Percentiles rank a stretch among this genome's conserved stretches.
Conservation (phyloP, 2,888 invertebrate species). For the Synanthedon andrenaeformis region DNA sequence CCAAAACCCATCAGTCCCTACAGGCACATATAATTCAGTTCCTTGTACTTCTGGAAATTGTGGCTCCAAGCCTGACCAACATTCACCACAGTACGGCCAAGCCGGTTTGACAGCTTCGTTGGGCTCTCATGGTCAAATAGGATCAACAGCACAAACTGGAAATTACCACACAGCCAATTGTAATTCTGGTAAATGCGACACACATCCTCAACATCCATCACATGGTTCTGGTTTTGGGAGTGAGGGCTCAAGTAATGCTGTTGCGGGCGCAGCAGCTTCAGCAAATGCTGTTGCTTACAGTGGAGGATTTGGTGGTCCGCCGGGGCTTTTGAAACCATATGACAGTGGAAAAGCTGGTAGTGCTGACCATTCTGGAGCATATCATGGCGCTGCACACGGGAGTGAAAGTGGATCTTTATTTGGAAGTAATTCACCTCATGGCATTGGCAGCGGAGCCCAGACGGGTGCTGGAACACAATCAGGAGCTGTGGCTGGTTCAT, state of each 20-base stretch:
- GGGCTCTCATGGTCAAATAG: not conserved
- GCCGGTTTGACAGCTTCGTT: conserved; percentile 2
- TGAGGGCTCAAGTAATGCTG: not conserved
- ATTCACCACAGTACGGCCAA: conserved; percentile 3
- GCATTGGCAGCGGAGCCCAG: conserved; percentile 9
- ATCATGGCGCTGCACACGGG: not conserved
- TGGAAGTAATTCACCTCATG: conserved; percentile 1
- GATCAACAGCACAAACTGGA: not conserved
- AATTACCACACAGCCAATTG: not conserved
- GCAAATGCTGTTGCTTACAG: conserved; percentile 38
- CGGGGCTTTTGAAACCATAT: conserved; percentile 47
- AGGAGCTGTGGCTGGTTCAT: conserved; percentile 23
- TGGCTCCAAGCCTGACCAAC: not conserved
- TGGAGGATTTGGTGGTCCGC: conserved; percentile 58
- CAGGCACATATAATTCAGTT: not conserved
- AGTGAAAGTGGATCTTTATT: not conserved
- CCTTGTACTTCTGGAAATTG: not conserved
- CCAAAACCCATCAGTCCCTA: not conserved
- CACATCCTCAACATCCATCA: not conserved
- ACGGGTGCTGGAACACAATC: conserved; percentile 22
- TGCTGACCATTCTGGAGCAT: not conserved
- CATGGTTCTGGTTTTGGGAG: not conserved
- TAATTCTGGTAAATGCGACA: not conserved
- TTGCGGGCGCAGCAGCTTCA: conserved; percentile 13
- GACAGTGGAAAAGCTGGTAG: conserved; percentile 29